These are phyloP conservation scores for Aporophyla nigra DNA, from an alignment of 2,888 invertebrate genomes.

Conservation along the genomic window DNA sequence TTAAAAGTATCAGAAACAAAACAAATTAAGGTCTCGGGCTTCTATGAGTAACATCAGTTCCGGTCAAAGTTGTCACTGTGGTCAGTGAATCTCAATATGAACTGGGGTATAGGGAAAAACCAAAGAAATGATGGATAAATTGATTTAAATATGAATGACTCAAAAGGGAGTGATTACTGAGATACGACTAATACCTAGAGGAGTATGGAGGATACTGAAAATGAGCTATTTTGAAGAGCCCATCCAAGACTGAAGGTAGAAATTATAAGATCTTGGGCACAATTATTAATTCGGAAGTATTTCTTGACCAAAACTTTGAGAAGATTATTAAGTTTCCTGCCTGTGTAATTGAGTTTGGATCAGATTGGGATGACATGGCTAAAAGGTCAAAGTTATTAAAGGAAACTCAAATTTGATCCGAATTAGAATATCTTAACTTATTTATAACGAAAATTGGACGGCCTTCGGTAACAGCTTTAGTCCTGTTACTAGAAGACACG, in stretches of 20 bases:
- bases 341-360: conserved; percentile 34
- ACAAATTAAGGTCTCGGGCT: background rate
- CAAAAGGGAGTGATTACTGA: background rate
- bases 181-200: background rate
- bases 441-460: background rate
- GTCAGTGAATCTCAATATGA: background rate
- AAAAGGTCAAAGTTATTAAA: conserved; percentile 18
- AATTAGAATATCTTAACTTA: conserved; percentile 25
- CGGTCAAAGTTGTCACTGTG: background rate
- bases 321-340: conserved; percentile 27
- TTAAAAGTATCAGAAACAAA: background rate
- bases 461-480: conserved; percentile 32
- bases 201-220: background rate
- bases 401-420: conserved; percentile 22
- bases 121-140: background rate
- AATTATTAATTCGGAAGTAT: background rate
- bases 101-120: background rate
- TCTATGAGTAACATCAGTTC: background rate
- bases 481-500: conserved; percentile 11
- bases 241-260: background rate
- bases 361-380: conserved; percentile 3
- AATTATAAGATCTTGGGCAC: background rate
- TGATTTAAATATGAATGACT: background rate
- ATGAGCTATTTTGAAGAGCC: background rate
- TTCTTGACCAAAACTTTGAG: conserved; percentile 22